Conservation (phyloP, 2,888 invertebrate species). For the Myopa testacea region DNA sequence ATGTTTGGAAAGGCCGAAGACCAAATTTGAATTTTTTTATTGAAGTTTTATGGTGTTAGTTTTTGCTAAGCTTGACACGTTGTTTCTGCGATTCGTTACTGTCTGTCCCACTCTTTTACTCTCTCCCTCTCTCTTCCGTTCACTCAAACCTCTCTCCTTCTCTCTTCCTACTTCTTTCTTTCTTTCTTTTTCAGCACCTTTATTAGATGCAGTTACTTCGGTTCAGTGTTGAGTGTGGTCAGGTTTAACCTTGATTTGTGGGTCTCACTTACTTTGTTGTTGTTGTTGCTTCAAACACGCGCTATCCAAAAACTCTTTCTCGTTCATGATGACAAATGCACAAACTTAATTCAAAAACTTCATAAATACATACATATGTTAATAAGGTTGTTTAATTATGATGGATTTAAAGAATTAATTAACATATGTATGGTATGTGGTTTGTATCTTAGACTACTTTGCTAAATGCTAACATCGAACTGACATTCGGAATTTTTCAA, state of each 20-base stretch:
- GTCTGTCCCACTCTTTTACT: neutral
- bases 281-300: neutral
- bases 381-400: too few species aligned
- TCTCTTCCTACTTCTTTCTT: neutral
- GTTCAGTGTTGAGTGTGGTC: conserved; percentile 34
- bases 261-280: neutral
- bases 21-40: neutral
- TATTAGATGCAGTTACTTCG: neutral
- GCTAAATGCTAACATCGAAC: too few species aligned
- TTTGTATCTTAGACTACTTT: too few species aligned
- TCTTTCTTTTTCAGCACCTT: neutral
- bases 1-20: conserved; percentile 38
- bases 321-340: too few species aligned
- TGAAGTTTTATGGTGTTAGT: neutral
- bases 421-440: too few species aligned
- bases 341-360: too few species aligned
- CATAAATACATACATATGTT: too few species aligned
- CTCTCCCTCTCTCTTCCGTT: neutral
- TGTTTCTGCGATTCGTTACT: neutral
- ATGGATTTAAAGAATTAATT: too few species aligned
- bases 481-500: too few species aligned
- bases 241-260: conserved; percentile 30
- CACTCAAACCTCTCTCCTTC: neutral
- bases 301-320: neutral
- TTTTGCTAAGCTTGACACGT: neutral